Conservation (phyloP, 92 coral and sea anemone genomes). For the Zoanthus sociatus region DNA sequence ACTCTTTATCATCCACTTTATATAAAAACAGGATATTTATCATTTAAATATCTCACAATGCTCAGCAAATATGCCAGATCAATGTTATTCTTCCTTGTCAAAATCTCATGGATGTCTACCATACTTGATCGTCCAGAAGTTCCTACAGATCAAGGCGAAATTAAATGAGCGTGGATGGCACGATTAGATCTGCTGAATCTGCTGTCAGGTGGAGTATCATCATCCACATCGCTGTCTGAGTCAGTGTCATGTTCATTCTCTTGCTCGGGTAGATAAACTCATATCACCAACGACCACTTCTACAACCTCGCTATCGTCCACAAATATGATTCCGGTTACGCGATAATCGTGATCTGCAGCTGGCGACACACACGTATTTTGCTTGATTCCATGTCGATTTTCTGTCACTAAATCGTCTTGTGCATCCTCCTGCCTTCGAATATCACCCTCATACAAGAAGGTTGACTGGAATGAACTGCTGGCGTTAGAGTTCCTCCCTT, state of each 20-base stretch:
- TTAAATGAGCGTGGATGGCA: not conserved
- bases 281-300: constrained; percentile 12
- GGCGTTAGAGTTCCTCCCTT: not conserved
- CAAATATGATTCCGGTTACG: constrained; percentile 19
- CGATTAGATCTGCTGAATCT: constrained; percentile 8
- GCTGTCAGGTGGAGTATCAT: constrained; percentile 11
- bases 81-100: no score
- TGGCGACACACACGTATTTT: not conserved
- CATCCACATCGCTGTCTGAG: constrained; percentile 20
- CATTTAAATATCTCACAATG: no score
- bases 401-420: not conserved
- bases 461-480: not conserved
- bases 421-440: not conserved
- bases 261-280: constrained; percentile 18
- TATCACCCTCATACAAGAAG: not conserved
- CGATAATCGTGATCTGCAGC: constrained; percentile 4
- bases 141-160: no score
- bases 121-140: no score
- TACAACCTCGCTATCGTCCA: constrained; percentile 16
- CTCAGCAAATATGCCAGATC: no score
- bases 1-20: no score
- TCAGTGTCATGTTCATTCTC: constrained; percentile 21
- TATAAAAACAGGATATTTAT: no score
- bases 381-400: not conserved
- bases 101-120: no score